These are phyloP conservation scores for Sebastes alutus DNA, from an alignment of 2,797 vertebrate species.

Conservation along the genomic window DNA sequence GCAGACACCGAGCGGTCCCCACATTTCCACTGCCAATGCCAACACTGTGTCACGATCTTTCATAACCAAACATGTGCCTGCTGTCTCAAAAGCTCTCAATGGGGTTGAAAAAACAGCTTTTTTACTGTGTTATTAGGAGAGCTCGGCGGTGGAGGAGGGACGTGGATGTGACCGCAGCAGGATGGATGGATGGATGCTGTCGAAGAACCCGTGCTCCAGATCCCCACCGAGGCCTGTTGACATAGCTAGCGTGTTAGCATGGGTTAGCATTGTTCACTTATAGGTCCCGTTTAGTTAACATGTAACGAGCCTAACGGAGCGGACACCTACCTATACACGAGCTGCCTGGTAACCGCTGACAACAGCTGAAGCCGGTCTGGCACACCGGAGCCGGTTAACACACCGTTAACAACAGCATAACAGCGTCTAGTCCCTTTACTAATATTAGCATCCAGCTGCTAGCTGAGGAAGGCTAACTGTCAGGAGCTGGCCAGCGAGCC, in stretches of 20 bases:
- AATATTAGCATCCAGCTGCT: conserved; percentile 55
- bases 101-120: not conserved
- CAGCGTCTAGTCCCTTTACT: conserved; percentile 10
- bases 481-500: conserved; percentile 65
- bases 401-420: not conserved
- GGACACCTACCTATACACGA: not conserved
- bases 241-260: conserved; percentile 64
- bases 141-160: not conserved
- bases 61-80: not conserved
- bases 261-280: conserved; percentile 7
- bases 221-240: conserved; percentile 70
- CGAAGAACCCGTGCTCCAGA: conserved; percentile 43
- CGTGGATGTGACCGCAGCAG: not conserved
- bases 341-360: not conserved
- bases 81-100: not conserved
- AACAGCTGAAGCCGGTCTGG: not conserved
- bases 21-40: conserved; percentile 24
- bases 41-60: conserved; percentile 24
- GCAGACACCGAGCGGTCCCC: conserved; percentile 22
- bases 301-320: not conserved
- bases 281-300: conserved; percentile 28
- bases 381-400: not conserved
- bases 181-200: conserved; percentile 51
- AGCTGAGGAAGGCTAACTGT: conserved; percentile 58
- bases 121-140: not conserved